A percentile compares a stretch with the other conserved stretches of the same genome.
These are phyloP conservation scores for Mamestra brassicae DNA, from an alignment of 2,888 invertebrate genomes.

Conservation along the genomic window DNA sequence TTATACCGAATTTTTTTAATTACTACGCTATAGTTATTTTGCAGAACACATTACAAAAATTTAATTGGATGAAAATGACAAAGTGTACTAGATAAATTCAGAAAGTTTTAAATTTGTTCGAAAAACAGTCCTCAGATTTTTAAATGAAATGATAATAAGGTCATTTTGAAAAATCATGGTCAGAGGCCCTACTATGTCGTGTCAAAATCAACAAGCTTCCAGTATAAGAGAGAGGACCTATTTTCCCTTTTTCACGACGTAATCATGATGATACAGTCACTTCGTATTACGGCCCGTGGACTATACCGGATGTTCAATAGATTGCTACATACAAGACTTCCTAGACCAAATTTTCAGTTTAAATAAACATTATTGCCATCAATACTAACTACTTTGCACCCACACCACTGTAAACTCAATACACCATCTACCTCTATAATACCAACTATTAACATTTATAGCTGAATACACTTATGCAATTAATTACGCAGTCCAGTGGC, in stretches of 20 bases:
- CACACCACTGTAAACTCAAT: slow-evolving; percentile 1
- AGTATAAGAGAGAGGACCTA: too few species aligned
- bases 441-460: not conserved
- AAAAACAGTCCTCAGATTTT: not conserved
- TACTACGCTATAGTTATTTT: slow-evolving; percentile 34
- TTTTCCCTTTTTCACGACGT: too few species aligned
- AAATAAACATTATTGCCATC: not conserved
- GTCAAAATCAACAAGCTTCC: too few species aligned
- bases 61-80: not conserved
- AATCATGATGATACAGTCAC: too few species aligned
- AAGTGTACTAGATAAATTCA: not conserved
- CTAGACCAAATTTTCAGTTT: not conserved
- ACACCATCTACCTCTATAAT: not conserved
- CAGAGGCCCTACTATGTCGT: too few species aligned
- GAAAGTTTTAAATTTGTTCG: not conserved
- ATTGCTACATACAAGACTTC: not conserved
- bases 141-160: not conserved
- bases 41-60: not conserved
- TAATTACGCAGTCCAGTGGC: slow-evolving; percentile 18
- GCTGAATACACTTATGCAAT: slow-evolving; percentile 20
- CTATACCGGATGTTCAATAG: not conserved
- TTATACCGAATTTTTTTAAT: slow-evolving; percentile 28
- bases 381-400: not conserved
- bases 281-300: not conserved
- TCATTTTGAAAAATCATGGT: not conserved